Evolutionary conservation across 1,140 invertebrate species (phyloP).

Genomic region (Tetragnatha versicolor): DNA sequence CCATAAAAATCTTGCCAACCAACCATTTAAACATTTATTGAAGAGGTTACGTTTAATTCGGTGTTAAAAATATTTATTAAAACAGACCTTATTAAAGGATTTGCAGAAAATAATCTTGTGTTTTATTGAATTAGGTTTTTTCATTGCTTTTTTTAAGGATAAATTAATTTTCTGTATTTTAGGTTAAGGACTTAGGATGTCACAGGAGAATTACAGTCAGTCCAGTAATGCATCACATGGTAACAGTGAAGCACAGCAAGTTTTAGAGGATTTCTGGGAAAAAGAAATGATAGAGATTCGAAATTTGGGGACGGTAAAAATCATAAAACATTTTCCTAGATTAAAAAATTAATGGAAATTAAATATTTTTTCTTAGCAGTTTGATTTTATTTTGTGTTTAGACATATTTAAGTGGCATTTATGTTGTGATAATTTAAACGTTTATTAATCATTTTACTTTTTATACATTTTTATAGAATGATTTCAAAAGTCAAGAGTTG

Average conservation of each 20-base stretch:
- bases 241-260: constrained; percentile 70
- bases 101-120: too few relatives aligned
- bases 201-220: constrained; percentile 43
- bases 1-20: too few relatives aligned
- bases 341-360: background rate
- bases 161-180: background rate
- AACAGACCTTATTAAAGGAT: too few relatives aligned
- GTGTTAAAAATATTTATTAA: too few relatives aligned
- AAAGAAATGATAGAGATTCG: constrained; percentile 80
- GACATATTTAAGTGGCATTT: too few relatives aligned
- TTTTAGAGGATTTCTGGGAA: constrained; percentile 77
- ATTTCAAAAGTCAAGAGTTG: constrained; percentile 88
- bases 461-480: constrained; percentile 70
- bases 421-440: background rate
- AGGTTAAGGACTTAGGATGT: background rate
- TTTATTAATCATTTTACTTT: constrained; percentile 24
- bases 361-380: background rate
- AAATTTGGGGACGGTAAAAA: constrained; percentile 72
- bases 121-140: too few relatives aligned
- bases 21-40: too few relatives aligned
- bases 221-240: constrained; percentile 27
- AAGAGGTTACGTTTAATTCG: too few relatives aligned
- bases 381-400: background rate
- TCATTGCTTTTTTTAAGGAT: background rate
- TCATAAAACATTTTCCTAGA: background rate